Evolutionary conservation across 2,888 invertebrate species (phyloP).

Genomic region (Theristus sp.): DNA sequence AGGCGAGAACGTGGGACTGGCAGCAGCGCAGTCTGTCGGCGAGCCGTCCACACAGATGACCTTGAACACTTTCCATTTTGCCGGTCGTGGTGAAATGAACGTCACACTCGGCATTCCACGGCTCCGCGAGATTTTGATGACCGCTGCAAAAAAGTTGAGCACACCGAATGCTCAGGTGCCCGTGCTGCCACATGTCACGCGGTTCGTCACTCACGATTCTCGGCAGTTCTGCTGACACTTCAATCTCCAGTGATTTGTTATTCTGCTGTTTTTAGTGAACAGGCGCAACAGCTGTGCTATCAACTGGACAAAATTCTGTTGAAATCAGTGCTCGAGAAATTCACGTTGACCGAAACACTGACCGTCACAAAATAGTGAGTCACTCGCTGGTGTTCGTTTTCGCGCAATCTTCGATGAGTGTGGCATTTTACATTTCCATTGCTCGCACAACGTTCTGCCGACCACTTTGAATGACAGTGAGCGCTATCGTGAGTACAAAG

Average conservation of each 20-base stretch:
- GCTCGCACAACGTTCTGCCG: too few relatives aligned
- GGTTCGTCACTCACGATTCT: not conserved
- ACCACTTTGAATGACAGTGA: constrained; percentile 16
- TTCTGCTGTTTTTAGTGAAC: not conserved
- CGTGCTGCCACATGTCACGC: not conserved
- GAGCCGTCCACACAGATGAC: constrained; percentile 99
- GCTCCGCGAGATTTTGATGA: constrained; percentile 86
- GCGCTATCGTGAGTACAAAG: constrained; percentile 43
- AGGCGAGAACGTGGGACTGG: constrained; percentile 83
- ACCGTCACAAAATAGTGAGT: not conserved
- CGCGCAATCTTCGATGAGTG: not conserved
- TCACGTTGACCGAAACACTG: not conserved
- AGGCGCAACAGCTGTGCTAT: not conserved
- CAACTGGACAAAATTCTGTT: not conserved
- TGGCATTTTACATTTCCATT: too few relatives aligned
- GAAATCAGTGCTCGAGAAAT: not conserved
- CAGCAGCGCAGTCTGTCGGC: constrained; percentile 93
- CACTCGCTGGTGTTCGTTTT: not conserved
- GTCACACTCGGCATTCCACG: constrained; percentile 92
- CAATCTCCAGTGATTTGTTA: too few relatives aligned
- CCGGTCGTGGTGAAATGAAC: constrained; percentile 99
- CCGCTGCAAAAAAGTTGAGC: constrained; percentile 68
- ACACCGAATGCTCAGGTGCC: constrained; percentile 62
- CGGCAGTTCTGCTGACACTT: too few relatives aligned
- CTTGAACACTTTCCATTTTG: constrained; percentile 97